Conservation (phyloP, 2,888 invertebrate species). For the Xanthostigma xanthostigma region DNA sequence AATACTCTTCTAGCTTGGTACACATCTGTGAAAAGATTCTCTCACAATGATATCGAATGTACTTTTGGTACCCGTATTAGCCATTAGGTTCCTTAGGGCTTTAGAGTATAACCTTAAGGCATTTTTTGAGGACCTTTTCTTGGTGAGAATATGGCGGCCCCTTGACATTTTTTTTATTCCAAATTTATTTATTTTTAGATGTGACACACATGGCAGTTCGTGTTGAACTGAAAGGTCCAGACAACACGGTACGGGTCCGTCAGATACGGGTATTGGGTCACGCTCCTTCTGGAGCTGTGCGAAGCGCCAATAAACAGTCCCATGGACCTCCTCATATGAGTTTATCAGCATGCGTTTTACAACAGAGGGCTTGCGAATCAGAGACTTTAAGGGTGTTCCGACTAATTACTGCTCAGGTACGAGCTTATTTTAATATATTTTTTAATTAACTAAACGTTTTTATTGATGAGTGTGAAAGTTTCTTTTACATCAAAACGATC, state of each 20-base stretch:
- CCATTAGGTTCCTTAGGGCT: too few species aligned
- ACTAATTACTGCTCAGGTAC: conserved; percentile 75
- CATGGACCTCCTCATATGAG: conserved; percentile 22
- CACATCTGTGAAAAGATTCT: too few species aligned
- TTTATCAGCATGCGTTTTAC: conserved; percentile 32
- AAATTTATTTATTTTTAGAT: conserved; percentile 19
- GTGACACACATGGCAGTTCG: conserved; percentile 45
- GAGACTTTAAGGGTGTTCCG: conserved; percentile 88
- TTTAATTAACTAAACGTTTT: background rate
- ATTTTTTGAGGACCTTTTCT: too few species aligned
- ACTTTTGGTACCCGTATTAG: too few species aligned
- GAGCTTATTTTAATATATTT: background rate
- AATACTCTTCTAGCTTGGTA: too few species aligned
- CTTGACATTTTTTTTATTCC: too few species aligned
- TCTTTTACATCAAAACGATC: background rate
- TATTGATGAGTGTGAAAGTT: background rate
- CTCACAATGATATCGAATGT: too few species aligned
- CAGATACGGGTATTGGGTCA: conserved; percentile 61
- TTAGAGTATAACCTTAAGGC: too few species aligned
- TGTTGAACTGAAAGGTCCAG: conserved; percentile 81
- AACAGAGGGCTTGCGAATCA: conserved; percentile 76
- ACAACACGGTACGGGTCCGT: conserved; percentile 75
- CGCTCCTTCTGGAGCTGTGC: conserved; percentile 38
- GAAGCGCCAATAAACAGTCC: conserved; percentile 32
- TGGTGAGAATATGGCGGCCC: too few species aligned